Conservation (phyloP, 2,113 vertebrate species). For the Spilogale gracilis region DNA sequence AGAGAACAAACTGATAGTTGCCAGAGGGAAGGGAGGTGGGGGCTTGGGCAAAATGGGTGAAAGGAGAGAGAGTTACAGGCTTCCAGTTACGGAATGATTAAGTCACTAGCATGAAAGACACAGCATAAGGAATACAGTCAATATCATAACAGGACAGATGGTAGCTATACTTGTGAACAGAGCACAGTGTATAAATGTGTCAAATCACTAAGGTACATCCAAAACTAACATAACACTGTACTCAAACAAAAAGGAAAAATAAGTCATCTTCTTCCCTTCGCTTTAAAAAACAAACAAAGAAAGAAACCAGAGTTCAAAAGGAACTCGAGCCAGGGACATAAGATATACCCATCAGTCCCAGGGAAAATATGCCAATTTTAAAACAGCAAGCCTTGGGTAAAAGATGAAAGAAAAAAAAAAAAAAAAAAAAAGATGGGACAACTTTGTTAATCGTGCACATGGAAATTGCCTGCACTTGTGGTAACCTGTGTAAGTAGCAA, state of each 20-base stretch:
- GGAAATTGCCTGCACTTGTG: background rate
- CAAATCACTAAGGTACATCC: background rate
- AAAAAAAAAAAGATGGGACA: background rate
- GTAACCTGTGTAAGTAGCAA: background rate
- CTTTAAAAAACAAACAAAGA: background rate
- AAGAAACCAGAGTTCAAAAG: background rate
- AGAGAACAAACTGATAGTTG: background rate
- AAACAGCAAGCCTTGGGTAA: background rate
- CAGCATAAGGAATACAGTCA: background rate
- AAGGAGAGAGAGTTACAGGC: background rate
- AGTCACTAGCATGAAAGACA: background rate
- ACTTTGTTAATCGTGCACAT: background rate
- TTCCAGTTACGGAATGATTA: background rate
- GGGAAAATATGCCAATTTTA: background rate
- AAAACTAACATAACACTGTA: background rate
- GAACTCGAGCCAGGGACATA: background rate
- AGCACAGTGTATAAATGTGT: background rate
- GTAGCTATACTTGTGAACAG: background rate
- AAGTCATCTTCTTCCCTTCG: background rate
- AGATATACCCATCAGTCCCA: background rate
- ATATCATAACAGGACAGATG: background rate
- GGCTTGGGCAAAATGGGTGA: background rate
- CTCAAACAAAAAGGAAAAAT: background rate
- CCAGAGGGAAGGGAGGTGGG: background rate
- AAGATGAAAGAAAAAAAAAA: background rate